Evolutionary conservation across 1,140 invertebrate genomes (phyloP), one percentile per base, ranked within the genome.

Genomic region (Drosophila bocki): DNA sequence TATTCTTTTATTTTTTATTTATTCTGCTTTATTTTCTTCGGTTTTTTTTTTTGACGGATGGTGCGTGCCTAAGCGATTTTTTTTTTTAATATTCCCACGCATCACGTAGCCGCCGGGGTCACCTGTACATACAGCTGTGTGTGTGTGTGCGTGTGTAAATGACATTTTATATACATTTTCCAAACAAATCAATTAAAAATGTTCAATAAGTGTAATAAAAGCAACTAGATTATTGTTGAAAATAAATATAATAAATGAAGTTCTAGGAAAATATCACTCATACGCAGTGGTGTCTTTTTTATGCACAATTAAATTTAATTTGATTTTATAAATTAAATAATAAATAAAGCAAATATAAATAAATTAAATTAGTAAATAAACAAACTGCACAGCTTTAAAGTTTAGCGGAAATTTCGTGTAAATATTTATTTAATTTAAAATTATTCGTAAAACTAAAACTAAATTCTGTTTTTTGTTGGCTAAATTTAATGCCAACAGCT

Each of bases 51-150:
- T 71, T 71, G 68, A 60, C 68, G 70, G 68, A 72, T 74, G 70
- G 70, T 72, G 70, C 70, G 70, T 74, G 70, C 70, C 70, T 74
- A 74, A 74, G 68, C 70, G 70, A 60, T 54, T 74, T 72, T 74
- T 69, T 69, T 51, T 59, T 37, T 44, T 17, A 56, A 74, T 72
- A 72, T 72, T 74, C 70, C 70, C 70, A 74, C 69, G 69, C 70
- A 60, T 72, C 70, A 74, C 68, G 70, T 74, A 74, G 51, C 56
- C 67, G 68, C 53, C 67, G 65, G 62, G 67, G 63, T 68, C 48
- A 70, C 67, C 67, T 70, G 67, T 45, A 22, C 7, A 39, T n/a
- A 4, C 26, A 15, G 9, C 63, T 37, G 9, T 48, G 11, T 51
- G 47, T n/a, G 35, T 39, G 41, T 61, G 54, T 44, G 50, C 4